Base-by-base conservation (phyloP, 2,888 invertebrate species). In the Peribatodes rhomboidaria region DNA sequence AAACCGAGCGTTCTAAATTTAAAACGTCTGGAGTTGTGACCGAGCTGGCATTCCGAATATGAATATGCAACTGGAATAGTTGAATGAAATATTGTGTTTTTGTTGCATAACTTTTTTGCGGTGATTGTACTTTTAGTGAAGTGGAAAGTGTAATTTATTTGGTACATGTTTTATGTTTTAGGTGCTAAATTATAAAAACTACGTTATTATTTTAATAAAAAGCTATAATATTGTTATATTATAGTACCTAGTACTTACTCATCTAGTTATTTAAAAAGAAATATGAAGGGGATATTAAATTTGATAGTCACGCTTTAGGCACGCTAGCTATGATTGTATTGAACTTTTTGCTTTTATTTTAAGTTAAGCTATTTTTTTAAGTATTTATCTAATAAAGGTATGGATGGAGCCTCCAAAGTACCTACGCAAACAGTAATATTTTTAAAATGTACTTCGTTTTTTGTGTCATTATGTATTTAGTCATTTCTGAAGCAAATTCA, bases 1-100 rank as follows among this genome's bases (percentile, higher is more conserved):
- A 87, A 84, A 78, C 78, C 74, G 71, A 77, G 72, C 70, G 70
- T 69, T 82, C 86, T 87, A 87, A 82, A 85, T 84, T 81, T 87
- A 87, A 74, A 71, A 66, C 74, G 86, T 83, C 85, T 84, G 80
- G 81, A 75, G 71, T 74, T 76, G 75, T 79, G 80, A 76, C 82
- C 75, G 81, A 77, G 74, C 73, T 72, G 73, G 70, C 74, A 72
- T 77, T 79, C 75, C 74, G 71, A 75, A 73, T 71, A 72, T 78
- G 70, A 76, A 78, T 47, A 78, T 81, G 79, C 82, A 79, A 65
- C 70, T 69, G 65, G 79, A 79, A 79, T 82, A 81, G 78, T 69
- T 86, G 83, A 86, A 84, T 87, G 83, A 81, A 78, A 79, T 82
- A 80, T 75, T 72, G 76, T 71, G 75, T 70, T 70, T 72, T 74